Percentiles rank a stretch among this genome's conserved stretches.
Evolutionary conservation across 2,797 vertebrate genomes (phyloP).

Genomic region (Smutsia temminckii): DNA sequence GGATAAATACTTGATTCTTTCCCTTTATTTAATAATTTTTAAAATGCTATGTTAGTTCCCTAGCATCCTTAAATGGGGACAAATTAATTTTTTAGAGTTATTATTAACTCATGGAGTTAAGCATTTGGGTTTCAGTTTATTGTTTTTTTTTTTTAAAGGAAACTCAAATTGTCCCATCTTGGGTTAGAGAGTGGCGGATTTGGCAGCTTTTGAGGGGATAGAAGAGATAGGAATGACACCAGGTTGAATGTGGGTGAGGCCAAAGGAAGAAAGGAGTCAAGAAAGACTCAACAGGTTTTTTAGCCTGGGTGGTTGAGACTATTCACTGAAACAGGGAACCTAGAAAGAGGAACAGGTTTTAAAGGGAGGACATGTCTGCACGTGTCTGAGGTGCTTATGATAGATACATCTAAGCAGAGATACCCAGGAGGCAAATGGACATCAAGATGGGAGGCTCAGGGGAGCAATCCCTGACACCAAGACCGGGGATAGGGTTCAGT

Average conservation of each 20-base stretch:
- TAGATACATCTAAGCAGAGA: neutral
- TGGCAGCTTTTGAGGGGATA: neutral
- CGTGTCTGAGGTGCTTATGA: neutral
- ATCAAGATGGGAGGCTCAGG: neutral
- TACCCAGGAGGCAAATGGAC: constrained; percentile 25
- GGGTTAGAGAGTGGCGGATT: neutral
- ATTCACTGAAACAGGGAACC: neutral
- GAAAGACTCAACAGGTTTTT: neutral
- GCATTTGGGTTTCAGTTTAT: constrained; percentile 14
- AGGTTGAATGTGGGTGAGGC: neutral
- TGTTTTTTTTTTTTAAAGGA: neutral
- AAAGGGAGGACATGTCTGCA: neutral
- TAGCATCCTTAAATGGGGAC: neutral
- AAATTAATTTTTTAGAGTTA: constrained; percentile 3
- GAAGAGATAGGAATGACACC: constrained; percentile 22
- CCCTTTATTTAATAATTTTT: constrained; percentile 34
- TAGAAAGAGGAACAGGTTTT: constrained; percentile 19
- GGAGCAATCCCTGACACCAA: neutral
- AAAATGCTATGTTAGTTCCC: neutral
- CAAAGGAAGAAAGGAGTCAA: neutral
- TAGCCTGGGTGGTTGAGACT: neutral
- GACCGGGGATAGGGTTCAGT: neutral
- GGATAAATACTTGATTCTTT: neutral
- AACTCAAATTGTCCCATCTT: neutral
- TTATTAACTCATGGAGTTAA: constrained; percentile 36